phyloP scores from a whole-genome alignment of 2,888 invertebrate genomes.

The Orgyia antiqua region DNA sequence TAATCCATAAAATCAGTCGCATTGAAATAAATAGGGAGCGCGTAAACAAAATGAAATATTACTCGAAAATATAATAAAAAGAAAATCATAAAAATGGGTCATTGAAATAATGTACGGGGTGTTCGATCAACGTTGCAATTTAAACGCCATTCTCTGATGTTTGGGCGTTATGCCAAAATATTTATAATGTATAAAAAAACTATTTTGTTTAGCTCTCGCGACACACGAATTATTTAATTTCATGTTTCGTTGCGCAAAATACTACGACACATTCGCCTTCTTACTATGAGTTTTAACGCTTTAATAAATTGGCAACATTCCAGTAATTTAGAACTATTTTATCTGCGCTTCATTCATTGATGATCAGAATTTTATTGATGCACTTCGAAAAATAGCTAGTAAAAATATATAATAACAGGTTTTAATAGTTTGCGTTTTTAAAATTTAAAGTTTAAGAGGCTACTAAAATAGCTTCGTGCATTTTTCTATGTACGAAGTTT shows the following conservation, averaged over 20 bases:
- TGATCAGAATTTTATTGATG: slow-evolving; percentile 26
- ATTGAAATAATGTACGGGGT: slow-evolving; percentile 23
- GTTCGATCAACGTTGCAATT: slow-evolving; percentile 33
- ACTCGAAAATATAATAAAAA: slow-evolving; percentile 22
- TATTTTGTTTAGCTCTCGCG: slow-evolving; percentile 19
- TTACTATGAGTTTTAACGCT: slow-evolving; percentile 15
- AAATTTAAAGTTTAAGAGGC: no score
- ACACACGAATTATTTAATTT: slow-evolving; percentile 28
- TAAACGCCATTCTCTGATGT: slow-evolving; percentile 19
- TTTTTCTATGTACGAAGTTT: no score
- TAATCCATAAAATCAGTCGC: slow-evolving; percentile 19
- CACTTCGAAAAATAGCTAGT: slow-evolving; percentile 9
- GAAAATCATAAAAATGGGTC: slow-evolving; percentile 28
- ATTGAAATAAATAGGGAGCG: slow-evolving; percentile 21
- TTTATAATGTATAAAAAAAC: slow-evolving; percentile 18
- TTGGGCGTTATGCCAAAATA: slow-evolving; percentile 24
- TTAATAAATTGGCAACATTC: slow-evolving; percentile 26
- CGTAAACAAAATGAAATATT: slow-evolving; percentile 29
- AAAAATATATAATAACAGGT: neutral
- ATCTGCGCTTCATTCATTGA: slow-evolving; percentile 28
- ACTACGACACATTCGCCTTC: slow-evolving; percentile 19
- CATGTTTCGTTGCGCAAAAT: slow-evolving; percentile 22
- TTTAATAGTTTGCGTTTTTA: neutral
- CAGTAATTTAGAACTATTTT: slow-evolving; percentile 25
- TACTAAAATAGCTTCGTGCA: no score